Base-by-base conservation (phyloP, 2,888 invertebrate species). In the Thelaira solivaga region DNA sequence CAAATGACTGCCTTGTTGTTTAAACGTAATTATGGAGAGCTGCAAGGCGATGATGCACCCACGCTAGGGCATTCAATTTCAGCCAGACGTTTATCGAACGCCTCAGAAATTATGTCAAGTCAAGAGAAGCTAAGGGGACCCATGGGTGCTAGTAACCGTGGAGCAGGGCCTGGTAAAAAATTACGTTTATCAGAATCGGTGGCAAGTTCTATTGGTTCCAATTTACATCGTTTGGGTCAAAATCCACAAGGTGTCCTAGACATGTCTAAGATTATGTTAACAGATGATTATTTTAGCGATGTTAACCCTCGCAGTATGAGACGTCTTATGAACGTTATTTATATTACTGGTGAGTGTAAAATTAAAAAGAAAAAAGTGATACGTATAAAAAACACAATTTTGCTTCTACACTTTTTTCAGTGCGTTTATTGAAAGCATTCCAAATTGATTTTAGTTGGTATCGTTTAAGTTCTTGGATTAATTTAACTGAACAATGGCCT, bases 381-480 rank as follows among this genome's bases (percentile, higher is more conserved):
- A 26, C n/a, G 6, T 26, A 26, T 26, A 26, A 26, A 5, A 6
- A 26, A 26, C 6, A 5, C 4, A 36, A 36, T 10, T 36, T 4
- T 20, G 41, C 36, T 62, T 43, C 10, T 43, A 18, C 10, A 6
- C 43, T n/a, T 49, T 34, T 86, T 88, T 4, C 86, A 96, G 97
- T 97, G 80, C 95, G 99, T 67, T 92, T 99, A 81, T 91, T 99
- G 82, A 96, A 99, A 91, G 97, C 99, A 86, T 98, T 99, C 92
- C 97, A 98, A 90, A 96, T 99, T 83, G 99, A 99, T 88, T 99
- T 99, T 90, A 97, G 97, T 90, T 99, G 99, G 99, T 97, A 98
- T 90, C 95, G 97, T 83, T 91, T 99, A 83, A 98, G 98, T 78
- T 96, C 97, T 73, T 99, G 99, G 99, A 96, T 99, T 82, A 98